Evolutionary conservation across 2,113 vertebrate species (phyloP).

Genomic region (Lophochroa leadbeateri): DNA sequence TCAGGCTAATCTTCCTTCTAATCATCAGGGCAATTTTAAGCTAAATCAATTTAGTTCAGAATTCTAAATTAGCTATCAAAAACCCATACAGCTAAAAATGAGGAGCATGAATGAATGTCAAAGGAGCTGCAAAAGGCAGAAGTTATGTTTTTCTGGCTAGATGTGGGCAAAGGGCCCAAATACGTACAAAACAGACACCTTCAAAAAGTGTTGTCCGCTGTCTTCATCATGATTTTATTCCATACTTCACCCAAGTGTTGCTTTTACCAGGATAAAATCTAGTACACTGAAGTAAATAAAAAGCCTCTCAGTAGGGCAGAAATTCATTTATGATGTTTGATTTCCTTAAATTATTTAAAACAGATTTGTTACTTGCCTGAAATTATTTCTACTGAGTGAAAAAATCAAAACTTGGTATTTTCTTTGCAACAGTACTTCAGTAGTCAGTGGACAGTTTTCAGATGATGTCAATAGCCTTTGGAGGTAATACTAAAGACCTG

Average conservation of each 20-base stretch:
- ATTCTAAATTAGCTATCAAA: background rate
- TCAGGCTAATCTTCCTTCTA: background rate
- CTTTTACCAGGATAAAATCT: background rate
- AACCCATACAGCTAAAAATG: background rate
- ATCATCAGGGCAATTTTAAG: background rate
- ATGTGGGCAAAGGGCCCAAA: background rate
- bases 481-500: background rate
- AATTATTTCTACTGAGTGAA: background rate
- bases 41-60: background rate
- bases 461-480: background rate
- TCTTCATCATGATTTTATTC: background rate
- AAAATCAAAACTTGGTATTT: background rate
- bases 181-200: background rate
- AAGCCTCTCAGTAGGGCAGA: background rate
- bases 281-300: background rate
- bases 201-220: background rate
- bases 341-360: background rate
- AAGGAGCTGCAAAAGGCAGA: background rate
- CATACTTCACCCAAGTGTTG: background rate
- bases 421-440: background rate
- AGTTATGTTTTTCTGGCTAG: background rate
- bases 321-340: background rate
- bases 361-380: background rate
- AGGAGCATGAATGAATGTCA: background rate
- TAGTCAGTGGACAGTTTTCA: background rate